Conservation (phyloP, 2,113 vertebrate species). For the Saccopteryx leptura region DNA sequence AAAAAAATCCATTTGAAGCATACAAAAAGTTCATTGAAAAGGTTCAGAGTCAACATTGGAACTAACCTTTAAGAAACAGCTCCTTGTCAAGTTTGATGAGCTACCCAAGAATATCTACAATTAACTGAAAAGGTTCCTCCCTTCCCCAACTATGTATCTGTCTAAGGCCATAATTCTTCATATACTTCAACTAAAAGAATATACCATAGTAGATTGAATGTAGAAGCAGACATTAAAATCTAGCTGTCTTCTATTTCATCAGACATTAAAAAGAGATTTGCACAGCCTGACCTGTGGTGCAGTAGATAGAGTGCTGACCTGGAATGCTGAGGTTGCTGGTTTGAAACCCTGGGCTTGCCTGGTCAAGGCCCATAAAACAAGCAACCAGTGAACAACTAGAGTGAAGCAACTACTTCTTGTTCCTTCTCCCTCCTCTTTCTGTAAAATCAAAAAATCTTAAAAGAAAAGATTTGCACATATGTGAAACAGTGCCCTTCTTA, state of each 20-base stretch:
- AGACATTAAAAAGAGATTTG: neutral
- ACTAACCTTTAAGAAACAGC: slow-evolving; percentile 64
- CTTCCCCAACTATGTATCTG: neutral
- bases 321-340: too few species aligned
- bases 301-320: too few species aligned
- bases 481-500: neutral
- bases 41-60: neutral
- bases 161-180: neutral
- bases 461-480: neutral
- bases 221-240: neutral
- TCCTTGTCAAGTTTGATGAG: neutral
- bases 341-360: too few species aligned
- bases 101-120: neutral
- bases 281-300: too few species aligned
- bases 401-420: too few species aligned
- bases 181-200: neutral
- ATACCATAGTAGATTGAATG: neutral
- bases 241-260: neutral
- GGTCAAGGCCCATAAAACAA: too few species aligned
- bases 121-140: slow-evolving; percentile 35
- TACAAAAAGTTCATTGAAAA: slow-evolving; percentile 37
- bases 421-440: too few species aligned
- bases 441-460: too few species aligned
- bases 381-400: too few species aligned
- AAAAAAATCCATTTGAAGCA: slow-evolving; percentile 43